Conservation (phyloP, 2,888 invertebrate genomes). For the Tinea trinotella region DNA sequence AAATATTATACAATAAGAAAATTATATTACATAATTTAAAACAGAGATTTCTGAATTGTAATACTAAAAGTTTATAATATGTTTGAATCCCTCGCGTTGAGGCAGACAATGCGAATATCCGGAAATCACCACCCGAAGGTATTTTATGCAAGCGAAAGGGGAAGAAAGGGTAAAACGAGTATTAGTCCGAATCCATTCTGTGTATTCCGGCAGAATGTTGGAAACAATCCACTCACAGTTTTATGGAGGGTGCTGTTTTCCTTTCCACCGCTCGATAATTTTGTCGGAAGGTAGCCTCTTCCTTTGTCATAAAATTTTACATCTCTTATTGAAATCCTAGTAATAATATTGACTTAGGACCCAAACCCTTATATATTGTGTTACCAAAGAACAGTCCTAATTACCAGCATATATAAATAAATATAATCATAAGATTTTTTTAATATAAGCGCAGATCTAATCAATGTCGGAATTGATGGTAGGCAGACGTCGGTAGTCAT, state of each 20-base stretch:
- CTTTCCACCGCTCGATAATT: slow-evolving; percentile 4
- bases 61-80: not conserved
- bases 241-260: slow-evolving; percentile 37
- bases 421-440: no score
- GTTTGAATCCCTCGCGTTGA: slow-evolving; percentile 34
- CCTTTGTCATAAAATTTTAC: not conserved
- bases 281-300: slow-evolving; percentile 6
- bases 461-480: no score
- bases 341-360: not conserved
- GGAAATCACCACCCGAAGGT: slow-evolving; percentile 54
- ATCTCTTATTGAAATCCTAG: not conserved
- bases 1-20: no score
- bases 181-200: slow-evolving; percentile 61
- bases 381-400: no score
- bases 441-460: no score
- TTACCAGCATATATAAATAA: no score
- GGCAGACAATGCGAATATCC: slow-evolving; percentile 53
- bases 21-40: no score
- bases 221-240: slow-evolving; percentile 52
- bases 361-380: no score
- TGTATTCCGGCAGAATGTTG: slow-evolving; percentile 54
- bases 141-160: slow-evolving; percentile 55
- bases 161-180: slow-evolving; percentile 40
- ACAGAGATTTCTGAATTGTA: no score
- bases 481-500: no score